phyloP scores from a whole-genome alignment of 1,140 invertebrate genomes.

The Drosophila willistoni region DNA sequence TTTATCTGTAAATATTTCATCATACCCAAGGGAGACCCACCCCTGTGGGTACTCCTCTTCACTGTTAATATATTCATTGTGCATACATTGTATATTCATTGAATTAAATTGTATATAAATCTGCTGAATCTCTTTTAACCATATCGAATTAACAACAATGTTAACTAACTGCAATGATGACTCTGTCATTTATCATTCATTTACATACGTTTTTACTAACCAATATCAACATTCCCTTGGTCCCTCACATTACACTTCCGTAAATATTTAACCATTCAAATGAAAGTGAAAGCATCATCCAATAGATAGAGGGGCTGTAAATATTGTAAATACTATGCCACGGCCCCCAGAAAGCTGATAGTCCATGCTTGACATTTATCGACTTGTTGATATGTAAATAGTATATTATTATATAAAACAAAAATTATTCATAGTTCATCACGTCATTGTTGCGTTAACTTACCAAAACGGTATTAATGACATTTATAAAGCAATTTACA shows the following conservation, averaged over 20 bases:
- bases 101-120: constrained; percentile 1
- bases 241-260: constrained; percentile 50
- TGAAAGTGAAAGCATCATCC: constrained; percentile 70
- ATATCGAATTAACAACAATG: not conserved
- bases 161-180: constrained; percentile 4
- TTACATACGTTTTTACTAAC: constrained; percentile 34
- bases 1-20: not conserved
- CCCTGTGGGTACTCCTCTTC: not conserved
- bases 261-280: constrained; percentile 26
- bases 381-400: constrained; percentile 30
- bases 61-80: constrained; percentile 3
- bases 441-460: constrained; percentile 34
- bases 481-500: constrained; percentile 52
- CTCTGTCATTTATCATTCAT: constrained; percentile 36
- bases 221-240: constrained; percentile 1
- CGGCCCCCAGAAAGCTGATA: not conserved
- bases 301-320: constrained; percentile 48
- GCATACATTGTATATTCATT: constrained; percentile 2
- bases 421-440: constrained; percentile 33
- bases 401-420: constrained; percentile 1
- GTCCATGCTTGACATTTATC: constrained; percentile 11
- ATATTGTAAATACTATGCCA: constrained; percentile 57
- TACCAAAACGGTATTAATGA: constrained; percentile 32
- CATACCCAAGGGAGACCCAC: not conserved
- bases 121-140: not conserved